Base-by-base conservation (phyloP, 2,113 vertebrate genomes). In the Nothocercus julius region DNA sequence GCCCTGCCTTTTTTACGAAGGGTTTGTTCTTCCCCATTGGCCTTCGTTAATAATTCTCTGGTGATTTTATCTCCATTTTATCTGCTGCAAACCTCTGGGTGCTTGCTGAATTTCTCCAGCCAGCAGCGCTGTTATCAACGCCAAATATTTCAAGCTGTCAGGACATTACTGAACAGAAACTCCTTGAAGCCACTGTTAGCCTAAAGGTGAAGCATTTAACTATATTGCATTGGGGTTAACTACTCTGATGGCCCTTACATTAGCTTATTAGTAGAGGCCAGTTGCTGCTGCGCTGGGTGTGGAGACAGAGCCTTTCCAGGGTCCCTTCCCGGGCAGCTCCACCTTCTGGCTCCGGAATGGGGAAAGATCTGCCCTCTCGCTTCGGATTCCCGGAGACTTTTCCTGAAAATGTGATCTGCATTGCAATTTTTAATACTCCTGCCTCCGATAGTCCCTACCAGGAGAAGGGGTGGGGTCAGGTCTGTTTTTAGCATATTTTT, bases 401-500 rank as follows among this genome's bases (percentile, higher is more conserved):
- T 92, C 94, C 91, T 95, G 94, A 97, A 96, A 97, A 93, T 95
- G 72, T 72, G 80, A 95, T 58, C 36, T 53, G 24, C 32, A 69
- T 45, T 76, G 80, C 59, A 11, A 72, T 92, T 95, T 95, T 97
- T 95, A 45, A 77, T 93, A 59, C 62, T 92, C 95, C 84, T 92
- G 66, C 76, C 68, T 96, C 20, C 3, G 76, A 96, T 93, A 45
- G 68, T 95, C 90, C 73, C 79, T 94, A 88, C 67, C 73, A 93
- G 93, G 75, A 92, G 82, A 97, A 95, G 85, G 93, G 96, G 93
- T 87, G 89, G 92, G 78, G 82, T 93, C 81, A 90, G 70, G 30
- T 84, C 88, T 96, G 85, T 95, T 98, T 97, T 97, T 97, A 97
- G 96, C 70, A 3, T 95, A 95, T 96, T 98, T 98, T 98, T 94